Evolutionary conservation across 2,797 vertebrate species (phyloP), one percentile per base, ranked within the genome.

Genomic region (Sciurus carolinensis): DNA sequence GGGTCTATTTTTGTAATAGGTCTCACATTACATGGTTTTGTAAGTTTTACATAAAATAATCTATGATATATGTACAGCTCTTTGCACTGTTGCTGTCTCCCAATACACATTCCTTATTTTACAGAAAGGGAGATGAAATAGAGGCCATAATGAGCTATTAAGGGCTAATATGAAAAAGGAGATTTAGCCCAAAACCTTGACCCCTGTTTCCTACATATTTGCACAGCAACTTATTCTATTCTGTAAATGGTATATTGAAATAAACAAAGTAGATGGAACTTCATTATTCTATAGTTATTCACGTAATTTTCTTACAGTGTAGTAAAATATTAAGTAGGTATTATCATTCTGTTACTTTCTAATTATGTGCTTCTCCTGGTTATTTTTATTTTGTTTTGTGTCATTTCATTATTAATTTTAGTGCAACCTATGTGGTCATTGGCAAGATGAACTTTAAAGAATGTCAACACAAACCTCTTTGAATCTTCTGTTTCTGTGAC

Each of bases 381-480:
- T 66, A 88, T 67, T 30, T 81, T 52, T 39, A 17, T 42, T 80
- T 79, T 80, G 83, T 57, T 81, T 89, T 80, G 85, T 88, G 82
- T 42, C 52, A 52, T 77, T 79, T 94, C 33, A 62, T 44, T 75
- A 54, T 47, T 12, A 67, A 79, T 33, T 73, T 92, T 79, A 84
- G 5, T 80, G 52, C 42, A 5, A 1, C 24, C 8, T 72, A 22
- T 47, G 0, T 87, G 85, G 8, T 94, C 22, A 72, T 6, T 20
- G 83, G 42, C 33, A 80, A 87, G 10, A 3, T 28, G 3, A 67
- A 72, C 9, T 52, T 91, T 24, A 62, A 87, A 54, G 22, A 69
- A 13, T 69, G 17, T 87, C 50, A 82, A 90, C 15, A 44, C 18
- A 30, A 54, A 90, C 13, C 14, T 5, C 5, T 44, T 88, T 92